phyloP scores from a whole-genome alignment of 2,113 vertebrate species.

The Brachyhypopomus occidentalis region DNA sequence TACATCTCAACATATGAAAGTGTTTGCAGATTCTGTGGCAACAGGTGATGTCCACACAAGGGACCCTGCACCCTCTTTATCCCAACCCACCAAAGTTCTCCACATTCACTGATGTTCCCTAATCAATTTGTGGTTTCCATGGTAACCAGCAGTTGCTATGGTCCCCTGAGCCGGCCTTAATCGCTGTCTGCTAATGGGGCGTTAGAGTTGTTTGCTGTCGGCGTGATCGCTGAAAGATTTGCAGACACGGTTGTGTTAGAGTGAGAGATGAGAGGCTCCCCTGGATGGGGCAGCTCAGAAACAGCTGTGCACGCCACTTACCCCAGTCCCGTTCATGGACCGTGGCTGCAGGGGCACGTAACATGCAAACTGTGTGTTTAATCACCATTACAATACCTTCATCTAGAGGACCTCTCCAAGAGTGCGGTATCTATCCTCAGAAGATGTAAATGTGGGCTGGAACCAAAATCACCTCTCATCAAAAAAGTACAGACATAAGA shows the following conservation, averaged over 20 bases:
- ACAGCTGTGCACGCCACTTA: neutral
- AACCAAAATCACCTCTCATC: too few species aligned
- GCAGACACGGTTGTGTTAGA: neutral
- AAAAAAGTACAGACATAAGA: too few species aligned
- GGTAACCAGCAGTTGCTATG: conserved; percentile 47
- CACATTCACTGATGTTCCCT: conserved; percentile 9
- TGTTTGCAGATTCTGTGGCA: neutral
- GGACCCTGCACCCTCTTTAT: neutral
- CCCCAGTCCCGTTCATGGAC: too few species aligned
- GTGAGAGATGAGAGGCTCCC: neutral
- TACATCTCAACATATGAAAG: neutral
- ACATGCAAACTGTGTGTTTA: too few species aligned
- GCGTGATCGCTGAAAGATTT: neutral
- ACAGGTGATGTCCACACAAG: neutral
- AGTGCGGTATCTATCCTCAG: too few species aligned
- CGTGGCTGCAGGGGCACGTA: too few species aligned
- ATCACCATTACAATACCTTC: too few species aligned
- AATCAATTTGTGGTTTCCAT: conserved; percentile 39
- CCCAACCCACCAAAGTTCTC: conserved; percentile 29
- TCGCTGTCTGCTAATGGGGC: conserved; percentile 35
- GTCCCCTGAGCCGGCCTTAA: conserved; percentile 28
- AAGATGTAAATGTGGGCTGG: too few species aligned
- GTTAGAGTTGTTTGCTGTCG: neutral
- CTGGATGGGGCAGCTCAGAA: neutral
- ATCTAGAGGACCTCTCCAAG: too few species aligned